Evolutionary conservation across 2,888 invertebrate species (phyloP), one percentile per base, ranked within the genome.

Genomic region (Ptychoptera albimana): DNA sequence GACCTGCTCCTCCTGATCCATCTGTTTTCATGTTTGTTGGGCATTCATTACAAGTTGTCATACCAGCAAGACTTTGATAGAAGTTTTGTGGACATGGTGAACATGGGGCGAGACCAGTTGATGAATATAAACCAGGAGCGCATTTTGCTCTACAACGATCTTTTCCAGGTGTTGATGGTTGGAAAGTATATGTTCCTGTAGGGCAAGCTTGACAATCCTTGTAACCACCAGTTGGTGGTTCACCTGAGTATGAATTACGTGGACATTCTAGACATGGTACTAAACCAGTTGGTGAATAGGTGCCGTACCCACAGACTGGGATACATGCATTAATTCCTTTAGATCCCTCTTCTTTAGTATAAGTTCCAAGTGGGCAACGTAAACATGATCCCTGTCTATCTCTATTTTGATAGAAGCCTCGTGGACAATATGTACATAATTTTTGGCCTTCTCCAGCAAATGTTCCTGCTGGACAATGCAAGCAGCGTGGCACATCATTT

Each of bases 381-480:
- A 83, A 71, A 61, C 97, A 97, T 1, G 82, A 74, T 2, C 89
- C 88, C 70, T 93, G 91, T 37, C 91, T 76, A 48, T 87, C 86
- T 55, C 82, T 77, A 57, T 92, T 92, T 67, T 96, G 96, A 66
- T 92, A 97, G 60, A 79, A 91, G 12, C 96, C 97, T 54, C 82
- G 74, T 1, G 87, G 83, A 60, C 97, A 97, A 59, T 84, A 80
- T 1, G 86, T 85, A 63, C 97, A 97, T 46, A 79, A 75, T 57
- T 87, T 85, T 67, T 92, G 89, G 55, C 89, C 88, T 53, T 85
- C 84, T 14, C 82, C 82, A 37, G 92, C 89, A 57, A 80, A 92
- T 0, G 94, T 92, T 55, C 97, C 97, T 52, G 93, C 92, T 8
- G 97, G 96, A 60, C 98, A 98, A 59, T 96, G 88, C 49, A 94